Evolutionary conservation across 2,888 invertebrate genomes (phyloP).

Genomic region (Caenorhabditis macrosperma): DNA sequence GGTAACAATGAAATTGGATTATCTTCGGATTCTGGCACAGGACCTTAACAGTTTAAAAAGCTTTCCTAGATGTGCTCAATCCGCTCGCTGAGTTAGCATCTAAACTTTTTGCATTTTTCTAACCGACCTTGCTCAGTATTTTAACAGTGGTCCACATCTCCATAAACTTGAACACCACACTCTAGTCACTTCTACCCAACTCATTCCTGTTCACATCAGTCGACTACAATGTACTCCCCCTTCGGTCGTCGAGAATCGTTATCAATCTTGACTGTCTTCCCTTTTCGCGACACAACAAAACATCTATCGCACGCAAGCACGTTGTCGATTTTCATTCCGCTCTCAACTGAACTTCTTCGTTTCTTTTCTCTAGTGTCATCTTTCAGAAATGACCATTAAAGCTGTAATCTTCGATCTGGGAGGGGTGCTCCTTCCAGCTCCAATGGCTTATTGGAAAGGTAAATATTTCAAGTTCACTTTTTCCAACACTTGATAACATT

Average conservation of each 20-base stretch:
- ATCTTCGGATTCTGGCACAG: too few relatives aligned
- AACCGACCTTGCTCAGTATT: too few relatives aligned
- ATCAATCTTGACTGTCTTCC: constrained; percentile 29
- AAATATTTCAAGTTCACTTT: too few relatives aligned
- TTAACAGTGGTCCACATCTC: too few relatives aligned
- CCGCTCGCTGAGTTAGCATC: too few relatives aligned
- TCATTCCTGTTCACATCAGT: background rate
- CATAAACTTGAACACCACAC: constrained; percentile 34
- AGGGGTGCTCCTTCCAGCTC: constrained; percentile 82
- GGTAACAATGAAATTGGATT: too few relatives aligned
- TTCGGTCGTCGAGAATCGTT: background rate
- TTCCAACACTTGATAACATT: constrained; percentile 4
- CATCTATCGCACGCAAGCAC: constrained; percentile 14
- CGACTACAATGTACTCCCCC: constrained; percentile 44
- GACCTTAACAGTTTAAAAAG: too few relatives aligned
- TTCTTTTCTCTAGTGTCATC: background rate
- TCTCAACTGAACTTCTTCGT: background rate
- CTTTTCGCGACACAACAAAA: constrained; percentile 9
- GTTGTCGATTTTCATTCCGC: constrained; percentile 2
- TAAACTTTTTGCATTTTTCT: too few relatives aligned
- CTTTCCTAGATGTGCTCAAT: too few relatives aligned
- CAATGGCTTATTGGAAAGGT: constrained; percentile 79
- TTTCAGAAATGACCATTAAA: constrained; percentile 58
- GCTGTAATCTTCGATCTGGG: constrained; percentile 83
- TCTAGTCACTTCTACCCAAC: constrained; percentile 28